Base-by-base conservation (phyloP, 2,888 invertebrate species). In the Phyllotreta cruciferae region DNA sequence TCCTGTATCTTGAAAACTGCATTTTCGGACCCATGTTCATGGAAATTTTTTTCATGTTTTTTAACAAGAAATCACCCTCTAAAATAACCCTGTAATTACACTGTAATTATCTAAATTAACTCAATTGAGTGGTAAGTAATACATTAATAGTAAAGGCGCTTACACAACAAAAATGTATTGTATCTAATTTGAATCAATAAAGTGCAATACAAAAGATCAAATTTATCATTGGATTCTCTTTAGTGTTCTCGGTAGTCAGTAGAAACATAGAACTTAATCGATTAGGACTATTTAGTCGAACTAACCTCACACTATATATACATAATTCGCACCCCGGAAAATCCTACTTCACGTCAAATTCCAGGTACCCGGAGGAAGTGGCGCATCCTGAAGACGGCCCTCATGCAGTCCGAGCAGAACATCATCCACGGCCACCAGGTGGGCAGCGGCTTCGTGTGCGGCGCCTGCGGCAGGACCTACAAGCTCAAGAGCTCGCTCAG, bases 381-480 rank as follows among this genome's bases (percentile, higher is more conserved):
- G 58, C 10, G 36, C 6, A 44, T 52, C 5, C 42, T 60, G 11
- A 58, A 58, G 42, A 13, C 41, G 76, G 72, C 62, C 3, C 58
- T 63, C 7, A 64, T 64, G 1, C 54, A 56, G 34, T 38, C 58
- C 10, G 57, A 72, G 8, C 34, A 49, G 11, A 35, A 47, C 14
- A 8, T 6, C 47, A 14, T 49, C n/a, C 37, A 11, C 37, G 49
- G 39, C 1, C 55, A 56, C 41, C 54, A 41, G 55, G 42, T 56
- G 7, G 56, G 61, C 6, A 41, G 35, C 7, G 84, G 85, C 77
- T 91, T 90, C 84, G 86, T 87, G 64, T 92, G 92, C 81, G 87
- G 90, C 62, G 90, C 90, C 75, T 93, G 93, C 82, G 92, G 92
- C 67, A 86, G 93, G 71, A 88, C 91, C 69, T 94, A 94, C 83